These are phyloP conservation scores for Montipora cactus DNA, from an alignment of 64 coral and sea anemone species.

Conservation along the genomic window DNA sequence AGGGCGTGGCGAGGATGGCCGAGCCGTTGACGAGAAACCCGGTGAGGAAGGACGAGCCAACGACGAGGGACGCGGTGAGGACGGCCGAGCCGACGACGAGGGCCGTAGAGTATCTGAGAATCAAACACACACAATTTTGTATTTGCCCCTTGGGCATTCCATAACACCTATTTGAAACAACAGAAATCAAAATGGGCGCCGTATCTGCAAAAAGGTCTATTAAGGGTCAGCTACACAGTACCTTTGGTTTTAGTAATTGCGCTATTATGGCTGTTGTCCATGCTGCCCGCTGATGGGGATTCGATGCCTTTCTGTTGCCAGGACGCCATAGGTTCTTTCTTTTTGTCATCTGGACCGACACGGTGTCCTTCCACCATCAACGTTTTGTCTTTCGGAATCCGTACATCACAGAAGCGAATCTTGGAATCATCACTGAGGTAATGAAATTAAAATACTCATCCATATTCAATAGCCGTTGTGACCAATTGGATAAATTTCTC, in stretches of 20 bases:
- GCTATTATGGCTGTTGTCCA: slow-evolving; percentile 19
- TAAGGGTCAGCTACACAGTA: neutral
- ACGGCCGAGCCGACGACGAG: slow-evolving; percentile 30
- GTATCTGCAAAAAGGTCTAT: too few species aligned
- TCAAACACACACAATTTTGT: neutral
- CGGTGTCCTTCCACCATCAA: slow-evolving; percentile 83
- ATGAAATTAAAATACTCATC: neutral
- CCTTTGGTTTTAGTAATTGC: slow-evolving; percentile 6
- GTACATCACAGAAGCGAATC: slow-evolving; percentile 53
- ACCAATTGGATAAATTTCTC: too few species aligned
- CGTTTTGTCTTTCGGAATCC: slow-evolving; percentile 78
- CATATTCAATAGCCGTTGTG: too few species aligned
- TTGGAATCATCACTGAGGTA: slow-evolving; percentile 43
- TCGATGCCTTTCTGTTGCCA: slow-evolving; percentile 15
- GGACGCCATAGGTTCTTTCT: neutral
- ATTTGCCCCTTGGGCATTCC: too few species aligned
- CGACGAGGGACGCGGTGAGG: slow-evolving; percentile 41
- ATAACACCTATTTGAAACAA: too few species aligned
- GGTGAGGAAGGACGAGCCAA: slow-evolving; percentile 13
- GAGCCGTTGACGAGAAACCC: slow-evolving; percentile 44
- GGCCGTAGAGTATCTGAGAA: neutral
- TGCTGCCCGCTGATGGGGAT: slow-evolving; percentile 3
- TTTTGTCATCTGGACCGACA: slow-evolving; percentile 53
- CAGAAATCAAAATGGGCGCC: too few species aligned
- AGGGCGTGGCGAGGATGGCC: slow-evolving; percentile 25